Conservation (phyloP, 1,140 invertebrate genomes). For the Tachypleus tridentatus region DNA sequence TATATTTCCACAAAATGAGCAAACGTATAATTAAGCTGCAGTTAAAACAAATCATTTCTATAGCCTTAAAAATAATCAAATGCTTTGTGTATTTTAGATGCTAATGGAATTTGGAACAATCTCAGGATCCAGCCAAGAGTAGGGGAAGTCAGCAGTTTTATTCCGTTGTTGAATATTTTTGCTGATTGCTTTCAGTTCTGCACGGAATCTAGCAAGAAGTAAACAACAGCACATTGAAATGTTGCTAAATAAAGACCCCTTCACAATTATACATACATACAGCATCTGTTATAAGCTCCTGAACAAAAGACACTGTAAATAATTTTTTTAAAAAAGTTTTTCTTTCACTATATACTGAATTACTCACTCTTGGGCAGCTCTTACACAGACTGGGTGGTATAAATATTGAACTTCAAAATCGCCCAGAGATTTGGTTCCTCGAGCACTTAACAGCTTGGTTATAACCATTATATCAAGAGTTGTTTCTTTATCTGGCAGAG, state of each 20-base stretch:
- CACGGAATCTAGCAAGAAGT: slow-evolving; percentile 30
- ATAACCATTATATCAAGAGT: slow-evolving; percentile 40
- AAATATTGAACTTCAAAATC: slow-evolving; percentile 41
- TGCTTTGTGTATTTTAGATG: slow-evolving; percentile 25
- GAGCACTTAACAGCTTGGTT: slow-evolving; percentile 37
- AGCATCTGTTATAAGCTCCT: slow-evolving; percentile 5
- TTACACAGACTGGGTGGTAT: slow-evolving; percentile 35
- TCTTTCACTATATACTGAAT: background rate
- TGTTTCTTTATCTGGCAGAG: slow-evolving; percentile 34
- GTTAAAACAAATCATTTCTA: too few relatives aligned
- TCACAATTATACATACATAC: slow-evolving; percentile 1
- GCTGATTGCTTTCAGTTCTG: slow-evolving; percentile 31
- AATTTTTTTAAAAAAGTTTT: slow-evolving; percentile 2
- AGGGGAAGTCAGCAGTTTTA: slow-evolving; percentile 27
- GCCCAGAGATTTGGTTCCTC: slow-evolving; percentile 37
- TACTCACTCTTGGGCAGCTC: slow-evolving; percentile 37
- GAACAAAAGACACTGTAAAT: background rate
- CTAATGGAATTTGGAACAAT: slow-evolving; percentile 38
- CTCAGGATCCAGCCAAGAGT: slow-evolving; percentile 35
- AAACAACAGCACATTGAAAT: slow-evolving; percentile 2
- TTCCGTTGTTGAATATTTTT: slow-evolving; percentile 32
- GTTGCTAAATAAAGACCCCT: background rate
- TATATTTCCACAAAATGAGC: too few relatives aligned
- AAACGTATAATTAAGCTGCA: too few relatives aligned
- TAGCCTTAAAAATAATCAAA: too few relatives aligned